A percentile compares a stretch with the other conserved stretches of the same genome.
Evolutionary conservation across 1,140 invertebrate species (phyloP).

Genomic region (Mylabris phalerata): DNA sequence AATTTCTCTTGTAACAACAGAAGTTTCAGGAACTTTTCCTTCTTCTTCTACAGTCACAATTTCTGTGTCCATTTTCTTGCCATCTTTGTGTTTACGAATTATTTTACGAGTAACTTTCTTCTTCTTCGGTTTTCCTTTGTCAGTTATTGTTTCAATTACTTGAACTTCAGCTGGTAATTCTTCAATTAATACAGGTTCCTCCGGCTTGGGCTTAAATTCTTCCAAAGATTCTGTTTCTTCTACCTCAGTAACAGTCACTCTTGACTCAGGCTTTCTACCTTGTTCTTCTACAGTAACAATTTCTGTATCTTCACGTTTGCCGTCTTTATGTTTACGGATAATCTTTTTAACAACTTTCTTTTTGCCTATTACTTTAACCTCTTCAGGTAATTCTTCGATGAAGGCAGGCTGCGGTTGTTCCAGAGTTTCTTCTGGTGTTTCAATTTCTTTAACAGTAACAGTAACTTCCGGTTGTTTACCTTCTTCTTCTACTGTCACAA

Average conservation of each 20-base stretch:
- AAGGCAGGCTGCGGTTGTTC: constrained; percentile 24
- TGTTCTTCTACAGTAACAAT: constrained; percentile 33
- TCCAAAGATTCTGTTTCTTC: constrained; percentile 16
- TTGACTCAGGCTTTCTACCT: constrained; percentile 23
- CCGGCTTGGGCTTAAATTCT: neutral
- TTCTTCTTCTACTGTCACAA: constrained; percentile 44
- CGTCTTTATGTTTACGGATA: constrained; percentile 36
- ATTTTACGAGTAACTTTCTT: constrained; percentile 33
- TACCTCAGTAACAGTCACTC: constrained; percentile 24
- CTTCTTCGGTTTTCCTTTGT: constrained; percentile 19
- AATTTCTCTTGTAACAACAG: too few species aligned
- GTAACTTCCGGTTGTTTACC: constrained; percentile 34
- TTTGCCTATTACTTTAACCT: constrained; percentile 26
- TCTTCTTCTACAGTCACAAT: constrained; percentile 37
- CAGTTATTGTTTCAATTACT: constrained; percentile 36
- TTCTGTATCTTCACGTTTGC: constrained; percentile 37
- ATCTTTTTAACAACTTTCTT: constrained; percentile 28
- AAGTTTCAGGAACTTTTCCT: constrained; percentile 33
- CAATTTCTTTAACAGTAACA: constrained; percentile 24
- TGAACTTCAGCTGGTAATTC: constrained; percentile 37
- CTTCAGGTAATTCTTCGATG: constrained; percentile 39
- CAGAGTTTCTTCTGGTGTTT: constrained; percentile 13
- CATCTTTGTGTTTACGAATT: constrained; percentile 33
- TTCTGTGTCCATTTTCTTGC: constrained; percentile 31
- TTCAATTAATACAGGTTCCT: constrained; percentile 12